Conservation (phyloP, 2,888 invertebrate genomes). For the Caenorhabditis wallacei region DNA sequence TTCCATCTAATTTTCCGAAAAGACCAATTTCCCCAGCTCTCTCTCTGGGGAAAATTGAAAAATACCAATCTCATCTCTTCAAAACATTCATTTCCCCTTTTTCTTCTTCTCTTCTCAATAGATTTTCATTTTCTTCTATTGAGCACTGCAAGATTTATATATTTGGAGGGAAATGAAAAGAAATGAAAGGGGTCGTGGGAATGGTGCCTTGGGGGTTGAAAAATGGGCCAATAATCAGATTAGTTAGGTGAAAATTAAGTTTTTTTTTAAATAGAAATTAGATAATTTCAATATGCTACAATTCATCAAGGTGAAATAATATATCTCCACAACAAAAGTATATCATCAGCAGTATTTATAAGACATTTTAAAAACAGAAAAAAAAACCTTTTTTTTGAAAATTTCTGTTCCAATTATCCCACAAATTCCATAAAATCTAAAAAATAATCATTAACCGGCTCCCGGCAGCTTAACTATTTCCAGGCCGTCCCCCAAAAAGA, state of each 20-base stretch:
- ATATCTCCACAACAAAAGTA: too few species aligned
- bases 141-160: neutral
- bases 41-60: slow-evolving; percentile 42
- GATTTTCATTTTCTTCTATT: neutral
- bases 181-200: neutral
- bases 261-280: too few species aligned
- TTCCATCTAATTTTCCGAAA: neutral
- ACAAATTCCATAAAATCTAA: too few species aligned
- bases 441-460: too few species aligned
- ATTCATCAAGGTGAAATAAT: too few species aligned
- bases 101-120: neutral
- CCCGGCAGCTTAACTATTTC: too few species aligned
- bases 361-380: too few species aligned
- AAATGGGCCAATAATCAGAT: neutral
- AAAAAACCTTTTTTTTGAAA: too few species aligned
- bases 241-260: too few species aligned
- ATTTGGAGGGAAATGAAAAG: neutral
- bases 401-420: too few species aligned
- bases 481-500: slow-evolving; percentile 81
- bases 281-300: too few species aligned
- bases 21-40: neutral
- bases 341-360: too few species aligned
- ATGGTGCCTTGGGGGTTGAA: neutral
- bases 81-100: slow-evolving; percentile 1
- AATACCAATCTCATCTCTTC: slow-evolving; percentile 18